Percentiles rank a stretch among this genome's conserved stretches.
Conservation (phyloP, 2,113 vertebrate species). For the Pterophyllum scalare region DNA sequence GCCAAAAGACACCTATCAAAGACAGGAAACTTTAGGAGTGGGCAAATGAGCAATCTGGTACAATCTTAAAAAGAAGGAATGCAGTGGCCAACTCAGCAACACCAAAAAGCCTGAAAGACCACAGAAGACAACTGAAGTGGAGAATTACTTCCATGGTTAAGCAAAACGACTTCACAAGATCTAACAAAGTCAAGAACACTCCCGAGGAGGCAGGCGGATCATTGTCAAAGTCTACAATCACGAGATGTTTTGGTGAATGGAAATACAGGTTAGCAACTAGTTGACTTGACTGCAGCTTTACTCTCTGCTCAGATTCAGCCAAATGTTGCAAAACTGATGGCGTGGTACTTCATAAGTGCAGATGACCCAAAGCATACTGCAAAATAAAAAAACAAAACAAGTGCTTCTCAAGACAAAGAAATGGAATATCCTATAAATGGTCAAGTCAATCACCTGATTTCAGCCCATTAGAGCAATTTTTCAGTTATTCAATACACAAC, state of each 20-base stretch:
- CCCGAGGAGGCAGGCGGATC: background rate
- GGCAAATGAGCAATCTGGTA: no score
- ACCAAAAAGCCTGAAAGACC: no score
- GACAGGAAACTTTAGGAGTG: no score
- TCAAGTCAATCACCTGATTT: no score
- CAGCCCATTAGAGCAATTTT: background rate
- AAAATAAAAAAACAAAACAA: background rate
- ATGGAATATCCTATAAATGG: background rate
- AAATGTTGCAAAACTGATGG: background rate
- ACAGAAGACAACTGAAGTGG: no score
- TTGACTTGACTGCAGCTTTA: background rate
- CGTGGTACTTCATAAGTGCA: no score
- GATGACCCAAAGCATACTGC: background rate
- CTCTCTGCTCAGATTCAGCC: background rate
- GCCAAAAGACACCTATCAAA: no score
- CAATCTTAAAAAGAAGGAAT: no score
- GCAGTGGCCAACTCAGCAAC: no score
- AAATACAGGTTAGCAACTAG: background rate
- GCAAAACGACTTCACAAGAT: background rate
- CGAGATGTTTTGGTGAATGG: background rate
- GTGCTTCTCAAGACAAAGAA: background rate
- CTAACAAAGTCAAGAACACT: background rate
- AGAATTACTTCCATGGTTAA: background rate
- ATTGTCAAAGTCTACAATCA: background rate
- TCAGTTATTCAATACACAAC: background rate